Evolutionary conservation across 2,113 vertebrate genomes (phyloP).

Genomic region (Myiozetetes cayanensis): DNA sequence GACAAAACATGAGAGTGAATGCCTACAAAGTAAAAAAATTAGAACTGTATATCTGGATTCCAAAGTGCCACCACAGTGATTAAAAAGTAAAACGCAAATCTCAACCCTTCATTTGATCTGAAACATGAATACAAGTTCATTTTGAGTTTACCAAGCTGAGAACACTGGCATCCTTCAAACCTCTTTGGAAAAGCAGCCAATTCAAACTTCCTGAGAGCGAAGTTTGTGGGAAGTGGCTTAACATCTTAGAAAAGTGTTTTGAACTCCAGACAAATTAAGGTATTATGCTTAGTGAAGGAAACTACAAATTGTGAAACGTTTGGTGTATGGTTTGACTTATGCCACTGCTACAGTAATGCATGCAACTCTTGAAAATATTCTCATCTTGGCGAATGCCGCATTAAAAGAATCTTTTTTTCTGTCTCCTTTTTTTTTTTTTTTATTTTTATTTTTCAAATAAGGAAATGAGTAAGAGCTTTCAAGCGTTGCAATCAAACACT

Average conservation of each 20-base stretch:
- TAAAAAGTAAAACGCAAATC: conserved; percentile 28
- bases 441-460: not conserved
- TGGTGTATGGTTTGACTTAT: conserved; percentile 5
- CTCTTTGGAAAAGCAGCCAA: conserved; percentile 45
- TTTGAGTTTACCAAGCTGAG: conserved; percentile 56
- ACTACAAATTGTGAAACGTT: conserved; percentile 26
- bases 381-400: not conserved
- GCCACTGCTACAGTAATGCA: not conserved
- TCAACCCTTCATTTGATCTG: conserved; percentile 36
- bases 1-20: not conserved
- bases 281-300: conserved; percentile 22
- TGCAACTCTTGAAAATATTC: not conserved
- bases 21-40: not conserved
- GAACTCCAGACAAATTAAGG: conserved; percentile 29
- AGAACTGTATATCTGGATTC: not conserved
- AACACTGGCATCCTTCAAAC: conserved; percentile 50
- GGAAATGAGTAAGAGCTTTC: conserved; percentile 14
- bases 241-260: conserved; percentile 32
- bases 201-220: conserved; percentile 61
- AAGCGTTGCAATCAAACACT: not conserved
- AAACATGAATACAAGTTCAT: conserved; percentile 51
- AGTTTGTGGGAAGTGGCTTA: conserved; percentile 45
- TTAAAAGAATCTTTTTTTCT: not conserved
- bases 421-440: not conserved
- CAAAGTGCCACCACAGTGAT: conserved; percentile 1